Percentiles rank a stretch among this genome's conserved stretches.
phyloP scores from a whole-genome alignment of 2,113 vertebrate species.

The Semicossyphus pulcher region DNA sequence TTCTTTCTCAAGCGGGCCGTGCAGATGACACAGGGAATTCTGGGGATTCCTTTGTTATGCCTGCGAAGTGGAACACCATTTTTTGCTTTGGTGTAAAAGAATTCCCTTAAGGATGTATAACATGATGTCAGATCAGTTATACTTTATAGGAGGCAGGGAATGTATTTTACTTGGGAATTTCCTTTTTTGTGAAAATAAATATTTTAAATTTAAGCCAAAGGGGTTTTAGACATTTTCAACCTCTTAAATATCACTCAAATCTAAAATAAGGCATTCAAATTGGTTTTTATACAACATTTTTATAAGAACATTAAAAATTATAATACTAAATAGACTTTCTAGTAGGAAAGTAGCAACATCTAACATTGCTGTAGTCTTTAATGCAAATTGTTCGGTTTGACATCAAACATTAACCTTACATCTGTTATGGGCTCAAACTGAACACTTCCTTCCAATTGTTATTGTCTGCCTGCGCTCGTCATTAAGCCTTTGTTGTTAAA shows the following conservation, averaged over 20 bases:
- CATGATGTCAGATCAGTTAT: constrained; percentile 18
- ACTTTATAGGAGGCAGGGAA: neutral
- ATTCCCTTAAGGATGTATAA: constrained; percentile 27
- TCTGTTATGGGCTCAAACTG: constrained; percentile 32
- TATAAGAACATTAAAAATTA: neutral
- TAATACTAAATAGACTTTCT: neutral
- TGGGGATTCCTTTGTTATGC: constrained; percentile 70
- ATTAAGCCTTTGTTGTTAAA: constrained; percentile 75
- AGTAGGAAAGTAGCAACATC: neutral
- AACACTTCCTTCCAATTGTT: constrained; percentile 78
- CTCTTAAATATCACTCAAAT: neutral
- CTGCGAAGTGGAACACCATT: constrained; percentile 51
- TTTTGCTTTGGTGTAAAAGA: neutral
- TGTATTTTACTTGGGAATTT: no score
- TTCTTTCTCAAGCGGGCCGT: constrained; percentile 76
- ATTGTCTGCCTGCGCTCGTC: constrained; percentile 45
- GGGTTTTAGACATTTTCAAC: neutral
- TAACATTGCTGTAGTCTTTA: neutral
- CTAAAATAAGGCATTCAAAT: neutral
- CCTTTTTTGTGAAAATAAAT: no score
- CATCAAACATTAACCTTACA: constrained; percentile 33
- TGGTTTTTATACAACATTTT: neutral
- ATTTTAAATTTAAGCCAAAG: no score
- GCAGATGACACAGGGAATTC: constrained; percentile 68
- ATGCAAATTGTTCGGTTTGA: neutral